Evolutionary conservation across 1,140 invertebrate species (phyloP).

Genomic region (Bombus consobrinus): DNA sequence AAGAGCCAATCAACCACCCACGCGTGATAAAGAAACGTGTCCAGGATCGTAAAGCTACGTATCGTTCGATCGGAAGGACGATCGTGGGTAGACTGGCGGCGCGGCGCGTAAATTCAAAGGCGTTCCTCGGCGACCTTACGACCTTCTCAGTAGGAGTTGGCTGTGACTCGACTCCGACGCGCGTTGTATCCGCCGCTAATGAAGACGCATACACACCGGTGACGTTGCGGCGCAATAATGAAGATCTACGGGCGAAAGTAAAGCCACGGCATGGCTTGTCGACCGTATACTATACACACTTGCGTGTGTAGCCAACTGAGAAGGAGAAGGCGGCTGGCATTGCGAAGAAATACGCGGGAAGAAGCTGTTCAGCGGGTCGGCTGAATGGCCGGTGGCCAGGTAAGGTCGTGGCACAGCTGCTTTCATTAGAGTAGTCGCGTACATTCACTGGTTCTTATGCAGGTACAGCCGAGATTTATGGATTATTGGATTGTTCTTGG

Average conservation of each 20-base stretch:
- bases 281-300: background rate
- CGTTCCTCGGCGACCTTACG: conserved; percentile 53
- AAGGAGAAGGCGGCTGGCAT: conserved; percentile 32
- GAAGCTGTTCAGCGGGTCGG: conserved; percentile 24
- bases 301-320: background rate
- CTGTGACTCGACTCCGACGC: background rate
- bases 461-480: no score
- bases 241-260: conserved; percentile 72
- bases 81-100: background rate
- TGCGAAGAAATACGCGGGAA: conserved; percentile 39
- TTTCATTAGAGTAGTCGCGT: conserved; percentile 3
- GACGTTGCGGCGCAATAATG: conserved; percentile 65
- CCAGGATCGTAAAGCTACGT: background rate
- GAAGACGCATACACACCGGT: conserved; percentile 64
- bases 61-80: background rate
- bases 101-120: conserved; percentile 63
- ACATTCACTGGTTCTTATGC: background rate
- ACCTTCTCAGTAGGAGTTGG: conserved; percentile 53
- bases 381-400: conserved; percentile 18
- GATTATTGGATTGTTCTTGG: conserved; percentile 1
- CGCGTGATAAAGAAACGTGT: background rate
- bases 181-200: conserved; percentile 57
- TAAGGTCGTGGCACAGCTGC: background rate
- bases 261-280: conserved; percentile 31
- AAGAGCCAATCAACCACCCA: background rate